These are phyloP conservation scores for Oligia strigilis DNA, from an alignment of 2,888 invertebrate species.

Conservation along the genomic window DNA sequence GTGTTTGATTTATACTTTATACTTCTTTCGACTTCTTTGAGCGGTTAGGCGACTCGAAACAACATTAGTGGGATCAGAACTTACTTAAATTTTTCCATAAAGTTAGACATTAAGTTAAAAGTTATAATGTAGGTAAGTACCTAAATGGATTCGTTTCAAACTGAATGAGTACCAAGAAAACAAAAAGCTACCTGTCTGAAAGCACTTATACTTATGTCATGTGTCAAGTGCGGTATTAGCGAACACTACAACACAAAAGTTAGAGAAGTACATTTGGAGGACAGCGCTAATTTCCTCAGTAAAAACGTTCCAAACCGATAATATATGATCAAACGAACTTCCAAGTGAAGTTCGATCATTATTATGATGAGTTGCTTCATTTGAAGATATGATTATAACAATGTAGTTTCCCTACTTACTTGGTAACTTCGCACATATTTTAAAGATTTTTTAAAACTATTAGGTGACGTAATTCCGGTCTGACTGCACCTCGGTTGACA, in stretches of 20 bases:
- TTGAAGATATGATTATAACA: too few relatives aligned
- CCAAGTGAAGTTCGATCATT: too few relatives aligned
- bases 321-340: too few relatives aligned
- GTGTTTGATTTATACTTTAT: slow-evolving; percentile 70
- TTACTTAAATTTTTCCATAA: slow-evolving; percentile 31
- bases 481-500: too few relatives aligned
- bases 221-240: slow-evolving; percentile 36
- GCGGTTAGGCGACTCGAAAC: slow-evolving; percentile 48
- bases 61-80: slow-evolving; percentile 57
- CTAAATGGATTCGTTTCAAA: slow-evolving; percentile 36
- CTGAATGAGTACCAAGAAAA: slow-evolving; percentile 3
- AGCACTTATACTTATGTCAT: slow-evolving; percentile 45
- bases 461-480: too few relatives aligned
- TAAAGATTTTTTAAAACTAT: too few relatives aligned
- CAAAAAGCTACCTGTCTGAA: slow-evolving; percentile 27
- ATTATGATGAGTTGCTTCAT: too few relatives aligned
- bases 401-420: too few relatives aligned
- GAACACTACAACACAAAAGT: slow-evolving; percentile 51
- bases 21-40: slow-evolving; percentile 59
- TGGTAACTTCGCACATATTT: too few relatives aligned
- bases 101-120: slow-evolving; percentile 25
- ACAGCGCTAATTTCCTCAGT: slow-evolving; percentile 68
- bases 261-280: slow-evolving; percentile 53
- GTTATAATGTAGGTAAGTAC: slow-evolving; percentile 20
- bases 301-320: slow-evolving; percentile 77